Evolutionary conservation across 2,888 invertebrate species (phyloP).

Genomic region (Gonocerus acuteangulatus): DNA sequence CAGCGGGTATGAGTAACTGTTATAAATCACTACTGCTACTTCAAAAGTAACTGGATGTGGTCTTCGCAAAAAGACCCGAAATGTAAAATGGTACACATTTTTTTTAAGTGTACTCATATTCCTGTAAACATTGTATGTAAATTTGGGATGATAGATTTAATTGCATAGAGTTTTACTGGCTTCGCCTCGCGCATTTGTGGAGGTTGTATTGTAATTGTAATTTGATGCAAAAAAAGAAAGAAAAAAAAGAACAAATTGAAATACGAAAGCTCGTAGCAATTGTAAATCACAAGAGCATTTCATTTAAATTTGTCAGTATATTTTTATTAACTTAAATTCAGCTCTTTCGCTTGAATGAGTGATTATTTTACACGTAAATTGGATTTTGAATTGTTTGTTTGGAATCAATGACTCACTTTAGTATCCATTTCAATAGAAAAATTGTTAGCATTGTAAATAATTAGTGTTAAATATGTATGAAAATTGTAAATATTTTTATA

Average conservation of each 20-base stretch:
- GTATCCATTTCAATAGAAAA: no score
- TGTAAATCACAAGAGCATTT: constrained; percentile 1
- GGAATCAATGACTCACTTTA: no score
- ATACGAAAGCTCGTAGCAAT: background rate
- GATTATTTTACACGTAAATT: no score
- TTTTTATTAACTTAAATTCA: background rate
- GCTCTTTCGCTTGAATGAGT: no score
- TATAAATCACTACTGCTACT: no score
- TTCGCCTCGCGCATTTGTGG: background rate
- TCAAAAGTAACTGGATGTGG: no score
- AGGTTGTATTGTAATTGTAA: constrained; percentile 6
- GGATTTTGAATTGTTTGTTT: no score
- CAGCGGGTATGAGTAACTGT: no score
- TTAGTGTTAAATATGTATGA: no score
- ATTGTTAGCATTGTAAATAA: no score
- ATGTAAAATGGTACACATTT: background rate
- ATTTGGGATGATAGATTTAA: constrained; percentile 12
- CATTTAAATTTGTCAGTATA: constrained; percentile 5
- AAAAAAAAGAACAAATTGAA: background rate
- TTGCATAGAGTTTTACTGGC: constrained; percentile 12
- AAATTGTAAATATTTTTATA: no score
- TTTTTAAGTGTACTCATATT: constrained; percentile 4
- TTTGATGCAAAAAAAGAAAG: background rate
- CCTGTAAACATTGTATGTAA: constrained; percentile 17
- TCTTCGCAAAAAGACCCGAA: no score